phyloP scores from a whole-genome alignment of 37 sponge, comb jelly and placozoan genomes.

The Cladorhizidae sp. region DNA sequence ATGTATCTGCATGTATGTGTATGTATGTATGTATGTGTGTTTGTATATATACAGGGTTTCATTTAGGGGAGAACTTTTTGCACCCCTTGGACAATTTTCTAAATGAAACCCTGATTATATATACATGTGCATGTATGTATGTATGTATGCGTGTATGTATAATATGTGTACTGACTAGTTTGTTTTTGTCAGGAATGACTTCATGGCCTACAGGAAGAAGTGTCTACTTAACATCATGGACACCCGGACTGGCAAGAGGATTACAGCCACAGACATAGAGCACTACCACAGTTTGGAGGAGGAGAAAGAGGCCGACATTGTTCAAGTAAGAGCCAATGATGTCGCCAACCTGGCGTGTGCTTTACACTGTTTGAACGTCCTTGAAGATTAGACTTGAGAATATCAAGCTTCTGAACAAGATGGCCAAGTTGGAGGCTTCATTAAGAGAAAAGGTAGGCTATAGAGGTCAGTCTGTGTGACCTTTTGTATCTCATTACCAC shows the following conservation, averaged over 20 bases:
- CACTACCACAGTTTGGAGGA: slow-evolving; percentile 55
- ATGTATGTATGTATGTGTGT: no score
- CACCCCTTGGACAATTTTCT: no score
- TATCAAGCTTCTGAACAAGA: slow-evolving; percentile 85
- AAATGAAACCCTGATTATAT: no score
- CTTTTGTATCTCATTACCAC: no score
- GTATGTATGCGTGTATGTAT: no score
- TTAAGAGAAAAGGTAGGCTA: slow-evolving; percentile 79
- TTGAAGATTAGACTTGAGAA: slow-evolving; percentile 83
- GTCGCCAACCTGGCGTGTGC: neutral
- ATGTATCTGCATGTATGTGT: no score
- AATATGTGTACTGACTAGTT: no score
- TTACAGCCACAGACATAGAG: slow-evolving; percentile 71
- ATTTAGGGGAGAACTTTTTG: no score
- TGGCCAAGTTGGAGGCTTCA: slow-evolving; percentile 77
- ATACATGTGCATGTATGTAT: no score
- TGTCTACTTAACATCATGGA: slow-evolving; percentile 48
- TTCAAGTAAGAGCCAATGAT: slow-evolving; percentile 20
- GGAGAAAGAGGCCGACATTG: slow-evolving; percentile 85
- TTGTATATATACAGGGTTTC: no score
- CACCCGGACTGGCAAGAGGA: slow-evolving; percentile 75
- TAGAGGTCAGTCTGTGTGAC: no score
- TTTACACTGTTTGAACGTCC: neutral
- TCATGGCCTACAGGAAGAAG: slow-evolving; percentile 32
- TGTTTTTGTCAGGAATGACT: slow-evolving; percentile 40